phyloP scores from a whole-genome alignment of 1,140 invertebrate genomes.

The Subanguina moxae region DNA sequence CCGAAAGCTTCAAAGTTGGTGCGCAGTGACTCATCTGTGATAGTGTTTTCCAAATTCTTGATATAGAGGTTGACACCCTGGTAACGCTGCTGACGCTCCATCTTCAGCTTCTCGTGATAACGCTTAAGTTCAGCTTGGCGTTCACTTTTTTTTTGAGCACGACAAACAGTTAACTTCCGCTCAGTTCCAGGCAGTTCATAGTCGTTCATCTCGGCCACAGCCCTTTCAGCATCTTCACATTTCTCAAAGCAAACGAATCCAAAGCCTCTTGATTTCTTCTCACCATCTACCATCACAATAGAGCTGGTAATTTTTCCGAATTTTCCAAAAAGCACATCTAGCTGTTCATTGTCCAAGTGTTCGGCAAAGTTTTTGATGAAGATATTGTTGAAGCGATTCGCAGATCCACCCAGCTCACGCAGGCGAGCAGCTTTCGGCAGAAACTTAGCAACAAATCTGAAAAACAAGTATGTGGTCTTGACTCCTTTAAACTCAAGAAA shows the following conservation, averaged over 20 bases:
- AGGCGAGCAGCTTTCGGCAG: slow-evolving; percentile 92
- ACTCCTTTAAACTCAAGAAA: too few species aligned
- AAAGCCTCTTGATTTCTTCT: slow-evolving; percentile 91
- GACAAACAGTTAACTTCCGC: slow-evolving; percentile 68
- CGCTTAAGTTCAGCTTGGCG: slow-evolving; percentile 89
- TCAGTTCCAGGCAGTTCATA: slow-evolving; percentile 34
- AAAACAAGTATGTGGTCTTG: too few species aligned
- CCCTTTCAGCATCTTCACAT: slow-evolving; percentile 77
- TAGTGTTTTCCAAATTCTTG: slow-evolving; percentile 93
- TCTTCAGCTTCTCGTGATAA: slow-evolving; percentile 88
- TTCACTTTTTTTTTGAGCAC: slow-evolving; percentile 96
- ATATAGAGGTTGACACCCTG: slow-evolving; percentile 94
- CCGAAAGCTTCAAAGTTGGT: slow-evolving; percentile 89
- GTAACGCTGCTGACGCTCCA: slow-evolving; percentile 81
- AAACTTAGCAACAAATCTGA: slow-evolving; percentile 81
- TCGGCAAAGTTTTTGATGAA: slow-evolving; percentile 74
- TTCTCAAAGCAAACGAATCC: slow-evolving; percentile 98
- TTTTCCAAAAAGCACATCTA: slow-evolving; percentile 86
- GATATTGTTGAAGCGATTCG: slow-evolving; percentile 95
- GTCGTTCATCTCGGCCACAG: slow-evolving; percentile 48
- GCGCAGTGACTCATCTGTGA: slow-evolving; percentile 87
- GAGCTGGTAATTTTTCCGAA: slow-evolving; percentile 86
- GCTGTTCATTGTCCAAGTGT: slow-evolving; percentile 84
- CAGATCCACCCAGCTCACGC: slow-evolving; percentile 94
- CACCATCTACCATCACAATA: slow-evolving; percentile 80